A percentile compares a stretch with the other conserved stretches of the same genome.
These are phyloP conservation scores for Agriotes lineatus DNA, from an alignment of 2,888 invertebrate genomes.

Conservation along the genomic window DNA sequence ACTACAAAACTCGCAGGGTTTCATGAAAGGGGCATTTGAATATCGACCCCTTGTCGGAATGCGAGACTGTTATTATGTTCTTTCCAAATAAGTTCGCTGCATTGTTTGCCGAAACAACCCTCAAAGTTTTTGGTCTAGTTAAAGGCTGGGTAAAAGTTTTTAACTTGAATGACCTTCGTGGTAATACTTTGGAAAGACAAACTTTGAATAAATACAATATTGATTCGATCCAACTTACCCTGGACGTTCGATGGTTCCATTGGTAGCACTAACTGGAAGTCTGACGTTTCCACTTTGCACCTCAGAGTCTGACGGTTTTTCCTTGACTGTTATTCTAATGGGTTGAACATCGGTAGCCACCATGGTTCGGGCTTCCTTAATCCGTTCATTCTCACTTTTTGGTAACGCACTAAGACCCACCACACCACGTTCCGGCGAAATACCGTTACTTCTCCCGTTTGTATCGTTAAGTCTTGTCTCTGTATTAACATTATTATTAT, in stretches of 20 bases:
- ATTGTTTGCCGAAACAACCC: too few species aligned
- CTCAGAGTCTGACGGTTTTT: constrained; percentile 62
- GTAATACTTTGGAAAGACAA: too few species aligned
- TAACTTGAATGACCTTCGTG: too few species aligned
- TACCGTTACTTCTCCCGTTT: constrained; percentile 21
- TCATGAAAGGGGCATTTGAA: too few species aligned
- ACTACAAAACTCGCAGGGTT: too few species aligned
- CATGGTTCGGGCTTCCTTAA: constrained; percentile 60
- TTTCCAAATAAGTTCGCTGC: too few species aligned
- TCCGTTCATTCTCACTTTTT: constrained; percentile 57
- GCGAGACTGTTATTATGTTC: too few species aligned
- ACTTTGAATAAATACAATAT: too few species aligned
- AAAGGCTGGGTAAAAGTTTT: too few species aligned
- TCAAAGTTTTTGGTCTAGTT: too few species aligned
- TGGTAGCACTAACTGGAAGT: constrained; percentile 57
- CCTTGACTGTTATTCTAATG: constrained; percentile 63
- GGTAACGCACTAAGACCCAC: constrained; percentile 32
- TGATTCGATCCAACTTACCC: too few species aligned
- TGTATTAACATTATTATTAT: neutral
- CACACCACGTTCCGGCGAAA: neutral
- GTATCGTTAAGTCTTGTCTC: constrained; percentile 4
- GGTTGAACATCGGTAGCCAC: constrained; percentile 64
- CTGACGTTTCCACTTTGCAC: constrained; percentile 65
- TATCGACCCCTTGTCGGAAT: too few species aligned
- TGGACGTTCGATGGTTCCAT: constrained; percentile 59